Conservation (phyloP, 2,888 invertebrate genomes). For the Iselma pallidipennis region DNA sequence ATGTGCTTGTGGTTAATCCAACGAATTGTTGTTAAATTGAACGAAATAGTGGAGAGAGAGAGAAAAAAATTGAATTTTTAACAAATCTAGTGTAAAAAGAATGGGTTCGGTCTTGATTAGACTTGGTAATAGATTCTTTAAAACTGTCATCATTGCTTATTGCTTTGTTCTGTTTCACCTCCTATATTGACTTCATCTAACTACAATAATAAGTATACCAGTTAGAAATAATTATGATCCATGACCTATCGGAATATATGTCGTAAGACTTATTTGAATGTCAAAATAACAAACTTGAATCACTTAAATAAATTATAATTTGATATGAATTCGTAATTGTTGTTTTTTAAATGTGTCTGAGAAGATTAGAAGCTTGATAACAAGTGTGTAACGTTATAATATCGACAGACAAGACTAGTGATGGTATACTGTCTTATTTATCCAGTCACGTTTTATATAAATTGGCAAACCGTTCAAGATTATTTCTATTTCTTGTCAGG, state of each 20-base stretch:
- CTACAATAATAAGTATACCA: no score
- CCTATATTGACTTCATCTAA: background rate
- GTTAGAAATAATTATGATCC: background rate
- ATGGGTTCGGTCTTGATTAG: background rate
- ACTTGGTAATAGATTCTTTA: background rate
- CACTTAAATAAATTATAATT: background rate
- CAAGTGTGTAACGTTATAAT: constrained; percentile 1
- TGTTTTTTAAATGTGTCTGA: background rate
- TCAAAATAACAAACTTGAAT: no score
- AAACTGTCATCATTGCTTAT: constrained; percentile 1
- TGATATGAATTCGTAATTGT: background rate
- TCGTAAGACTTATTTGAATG: no score
- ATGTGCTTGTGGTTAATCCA: background rate
- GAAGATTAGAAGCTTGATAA: no score
- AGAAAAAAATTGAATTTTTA: no score
- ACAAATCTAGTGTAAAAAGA: background rate
- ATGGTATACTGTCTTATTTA: constrained; percentile 14
- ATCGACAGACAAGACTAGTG: background rate
- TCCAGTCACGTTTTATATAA: constrained; percentile 10
- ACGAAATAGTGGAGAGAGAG: no score
- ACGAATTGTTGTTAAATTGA: background rate
- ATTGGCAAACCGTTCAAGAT: constrained; percentile 9
- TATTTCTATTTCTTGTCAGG: constrained; percentile 6
- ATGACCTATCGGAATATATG: background rate
- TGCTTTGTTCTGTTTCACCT: background rate